Evolutionary conservation across 2,888 invertebrate genomes (phyloP).

Genomic region (Vanessa cardui): DNA sequence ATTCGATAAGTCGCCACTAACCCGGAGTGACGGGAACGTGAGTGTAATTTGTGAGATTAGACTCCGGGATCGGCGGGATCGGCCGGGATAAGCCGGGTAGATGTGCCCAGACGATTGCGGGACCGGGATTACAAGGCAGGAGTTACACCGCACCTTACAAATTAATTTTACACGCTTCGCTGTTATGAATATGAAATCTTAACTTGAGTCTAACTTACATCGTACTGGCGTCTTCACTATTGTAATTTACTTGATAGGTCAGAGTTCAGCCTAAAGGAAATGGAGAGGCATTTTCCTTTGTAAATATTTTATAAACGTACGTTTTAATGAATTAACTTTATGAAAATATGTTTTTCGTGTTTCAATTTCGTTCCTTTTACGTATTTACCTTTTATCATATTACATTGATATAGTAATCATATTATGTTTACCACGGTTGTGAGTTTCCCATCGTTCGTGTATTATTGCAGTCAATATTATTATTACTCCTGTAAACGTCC

Average conservation of each 20-base stretch:
- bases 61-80: constrained; percentile 26
- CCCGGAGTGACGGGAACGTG: constrained; percentile 33
- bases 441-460: too few species aligned
- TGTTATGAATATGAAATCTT: constrained; percentile 32
- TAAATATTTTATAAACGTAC: neutral
- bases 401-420: too few species aligned
- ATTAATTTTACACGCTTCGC: constrained; percentile 35
- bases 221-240: neutral
- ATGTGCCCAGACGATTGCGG: constrained; percentile 37
- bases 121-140: constrained; percentile 25
- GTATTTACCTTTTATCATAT: too few species aligned
- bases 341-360: too few species aligned
- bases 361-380: too few species aligned
- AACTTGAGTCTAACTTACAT: neutral
- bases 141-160: constrained; percentile 29
- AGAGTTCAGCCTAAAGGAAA: neutral
- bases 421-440: too few species aligned
- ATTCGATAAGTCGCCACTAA: constrained; percentile 40
- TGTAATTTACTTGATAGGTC: neutral
- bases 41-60: constrained; percentile 43
- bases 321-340: too few species aligned
- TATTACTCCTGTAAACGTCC: too few species aligned
- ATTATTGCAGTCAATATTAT: too few species aligned
- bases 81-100: constrained; percentile 33
- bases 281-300: neutral